Conservation (phyloP, 2,113 vertebrate species). For the Tachysurus vachellii region DNA sequence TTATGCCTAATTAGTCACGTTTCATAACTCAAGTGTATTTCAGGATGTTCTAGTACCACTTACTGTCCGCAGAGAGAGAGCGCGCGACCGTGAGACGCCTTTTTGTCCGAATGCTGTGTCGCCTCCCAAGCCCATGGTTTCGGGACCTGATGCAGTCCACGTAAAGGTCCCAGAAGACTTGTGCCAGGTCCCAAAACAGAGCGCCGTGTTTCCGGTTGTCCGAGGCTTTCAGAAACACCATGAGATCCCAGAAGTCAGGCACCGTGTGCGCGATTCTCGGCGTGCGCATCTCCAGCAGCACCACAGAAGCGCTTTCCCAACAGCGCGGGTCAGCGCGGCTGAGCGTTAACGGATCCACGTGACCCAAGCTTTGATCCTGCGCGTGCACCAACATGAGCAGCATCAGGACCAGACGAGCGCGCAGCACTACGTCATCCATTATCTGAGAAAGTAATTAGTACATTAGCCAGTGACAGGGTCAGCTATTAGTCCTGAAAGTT, state of each 20-base stretch:
- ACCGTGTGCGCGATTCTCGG: constrained; percentile 88
- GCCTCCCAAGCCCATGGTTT: constrained; percentile 89
- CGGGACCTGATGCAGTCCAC: constrained; percentile 89
- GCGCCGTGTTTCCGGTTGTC: constrained; percentile 84
- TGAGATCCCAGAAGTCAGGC: constrained; percentile 90
- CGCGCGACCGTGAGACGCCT: constrained; percentile 61
- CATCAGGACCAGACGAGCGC: constrained; percentile 68
- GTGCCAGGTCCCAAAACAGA: constrained; percentile 93
- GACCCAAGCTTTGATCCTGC: constrained; percentile 70
- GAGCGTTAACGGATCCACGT: constrained; percentile 80
- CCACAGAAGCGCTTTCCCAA: constrained; percentile 87
- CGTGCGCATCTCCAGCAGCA: constrained; percentile 86
- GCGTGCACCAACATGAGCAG: constrained; percentile 73
- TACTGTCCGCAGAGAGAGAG: constrained; percentile 62
- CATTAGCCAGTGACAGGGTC: neutral
- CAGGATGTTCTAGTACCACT: constrained; percentile 39
- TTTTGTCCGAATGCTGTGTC: constrained; percentile 66
- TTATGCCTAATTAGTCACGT: neutral
- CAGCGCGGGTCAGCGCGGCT: constrained; percentile 82
- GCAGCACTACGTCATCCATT: constrained; percentile 65
- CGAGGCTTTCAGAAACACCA: constrained; percentile 88
- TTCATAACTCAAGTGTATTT: neutral
- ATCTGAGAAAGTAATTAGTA: constrained; percentile 59
- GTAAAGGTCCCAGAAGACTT: constrained; percentile 94
- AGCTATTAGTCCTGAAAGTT: neutral